phyloP scores from a whole-genome alignment of 35 echinoderm and acorn worm genomes.

The Anneissia japonica region DNA sequence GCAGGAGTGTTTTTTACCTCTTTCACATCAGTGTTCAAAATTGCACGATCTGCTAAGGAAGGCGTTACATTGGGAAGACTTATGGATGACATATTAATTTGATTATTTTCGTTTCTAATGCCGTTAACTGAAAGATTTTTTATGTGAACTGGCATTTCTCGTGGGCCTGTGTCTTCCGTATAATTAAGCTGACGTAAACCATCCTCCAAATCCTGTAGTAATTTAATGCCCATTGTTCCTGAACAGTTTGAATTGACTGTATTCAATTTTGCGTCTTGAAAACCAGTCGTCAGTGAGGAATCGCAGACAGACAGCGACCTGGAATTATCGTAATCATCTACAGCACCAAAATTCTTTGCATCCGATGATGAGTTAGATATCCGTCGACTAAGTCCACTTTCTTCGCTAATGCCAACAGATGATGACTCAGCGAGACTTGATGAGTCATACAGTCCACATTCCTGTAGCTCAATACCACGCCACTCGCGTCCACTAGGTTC shows the following conservation, averaged over 20 bases:
- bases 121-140: not conserved
- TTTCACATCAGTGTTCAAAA: not conserved
- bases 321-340: not conserved
- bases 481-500: constrained; percentile 74
- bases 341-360: not conserved
- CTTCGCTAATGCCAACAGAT: not conserved
- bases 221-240: not conserved
- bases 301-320: not conserved
- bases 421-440: not conserved
- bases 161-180: not conserved
- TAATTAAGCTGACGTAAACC: not conserved
- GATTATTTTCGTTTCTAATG: not conserved
- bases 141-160: not conserved
- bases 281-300: not conserved
- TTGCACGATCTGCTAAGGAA: not conserved
- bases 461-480: constrained; percentile 11
- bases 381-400: not conserved
- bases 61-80: not conserved
- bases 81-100: not conserved
- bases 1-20: not conserved
- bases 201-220: not conserved
- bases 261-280: not conserved
- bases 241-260: not conserved
- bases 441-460: not conserved
- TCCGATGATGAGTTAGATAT: not conserved